Evolutionary conservation across 2,113 vertebrate species (phyloP).

Genomic region (Anoura caudifer): DNA sequence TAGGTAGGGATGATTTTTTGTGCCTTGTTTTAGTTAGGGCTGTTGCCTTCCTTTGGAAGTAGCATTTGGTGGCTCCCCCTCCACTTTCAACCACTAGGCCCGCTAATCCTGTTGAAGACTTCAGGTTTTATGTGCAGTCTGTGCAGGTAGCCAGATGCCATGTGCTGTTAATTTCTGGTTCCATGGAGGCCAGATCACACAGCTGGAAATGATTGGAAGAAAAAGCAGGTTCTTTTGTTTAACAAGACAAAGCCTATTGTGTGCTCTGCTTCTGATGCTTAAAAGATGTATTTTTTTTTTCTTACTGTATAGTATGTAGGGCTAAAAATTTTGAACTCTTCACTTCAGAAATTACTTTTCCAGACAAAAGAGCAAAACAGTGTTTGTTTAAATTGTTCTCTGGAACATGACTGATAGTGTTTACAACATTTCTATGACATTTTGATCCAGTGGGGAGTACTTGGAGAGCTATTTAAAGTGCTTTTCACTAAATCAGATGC

Average conservation of each 20-base stretch:
- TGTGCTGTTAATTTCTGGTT: constrained; percentile 75
- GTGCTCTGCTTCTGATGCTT: constrained; percentile 64
- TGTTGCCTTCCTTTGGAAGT: constrained; percentile 45
- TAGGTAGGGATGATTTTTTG: constrained; percentile 15
- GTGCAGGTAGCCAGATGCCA: constrained; percentile 79
- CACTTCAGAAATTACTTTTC: constrained; percentile 75
- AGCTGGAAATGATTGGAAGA: constrained; percentile 81
- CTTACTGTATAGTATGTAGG: constrained; percentile 50
- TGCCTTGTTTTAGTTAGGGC: constrained; percentile 23
- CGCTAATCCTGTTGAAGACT: constrained; percentile 47
- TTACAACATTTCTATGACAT: constrained; percentile 57
- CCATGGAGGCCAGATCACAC: constrained; percentile 59
- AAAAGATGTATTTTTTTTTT: constrained; percentile 70
- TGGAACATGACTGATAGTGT: constrained; percentile 66
- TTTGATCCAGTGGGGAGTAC: constrained; percentile 63
- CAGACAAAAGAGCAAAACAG: constrained; percentile 73
- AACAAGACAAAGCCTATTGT: constrained; percentile 81
- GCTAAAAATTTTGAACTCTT: constrained; percentile 74
- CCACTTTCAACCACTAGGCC: constrained; percentile 43
- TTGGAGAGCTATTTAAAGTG: constrained; percentile 68
- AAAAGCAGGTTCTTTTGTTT: constrained; percentile 80
- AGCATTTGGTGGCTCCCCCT: constrained; percentile 33
- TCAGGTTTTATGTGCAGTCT: constrained; percentile 44
- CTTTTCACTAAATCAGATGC: constrained; percentile 58
- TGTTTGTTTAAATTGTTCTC: constrained; percentile 66